These are phyloP conservation scores for Actenoides lindsayi DNA, from an alignment of 2,113 vertebrate species.

Conservation along the genomic window DNA sequence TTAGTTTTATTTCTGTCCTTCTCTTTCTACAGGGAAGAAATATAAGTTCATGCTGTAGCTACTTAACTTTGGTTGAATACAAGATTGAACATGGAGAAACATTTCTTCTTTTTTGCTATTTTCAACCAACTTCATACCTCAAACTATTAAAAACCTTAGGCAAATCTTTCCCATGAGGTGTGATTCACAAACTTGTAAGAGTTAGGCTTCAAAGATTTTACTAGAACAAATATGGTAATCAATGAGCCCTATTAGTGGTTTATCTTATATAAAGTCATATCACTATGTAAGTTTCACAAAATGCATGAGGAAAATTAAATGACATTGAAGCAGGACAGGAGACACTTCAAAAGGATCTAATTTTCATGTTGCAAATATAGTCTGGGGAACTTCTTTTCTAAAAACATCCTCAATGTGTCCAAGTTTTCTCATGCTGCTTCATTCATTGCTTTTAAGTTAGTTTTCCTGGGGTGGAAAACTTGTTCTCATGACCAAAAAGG, in stretches of 20 bases:
- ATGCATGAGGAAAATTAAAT: neutral
- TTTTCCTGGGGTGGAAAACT: fast-evolving
- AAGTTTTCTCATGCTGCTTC: neutral
- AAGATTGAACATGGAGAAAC: neutral
- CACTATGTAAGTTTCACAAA: neutral
- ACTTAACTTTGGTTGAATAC: neutral
- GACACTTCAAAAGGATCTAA: neutral
- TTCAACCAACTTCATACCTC: neutral
- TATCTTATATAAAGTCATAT: neutral
- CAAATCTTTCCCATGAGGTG: neutral
- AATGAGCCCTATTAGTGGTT: neutral
- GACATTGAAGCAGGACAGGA: neutral
- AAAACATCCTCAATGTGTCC: neutral
- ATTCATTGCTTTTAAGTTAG: neutral
- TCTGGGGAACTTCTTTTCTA: neutral
- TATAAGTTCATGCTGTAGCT: neutral
- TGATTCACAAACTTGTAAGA: neutral
- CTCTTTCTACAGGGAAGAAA: neutral
- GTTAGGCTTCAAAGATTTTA: constrained; percentile 3
- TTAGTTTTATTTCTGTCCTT: neutral
- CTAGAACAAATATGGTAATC: neutral
- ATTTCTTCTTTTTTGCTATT: neutral
- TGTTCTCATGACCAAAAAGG: neutral
- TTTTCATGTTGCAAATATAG: neutral
- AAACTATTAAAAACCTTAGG: constrained; percentile 6